Evolutionary conservation across 2,113 vertebrate genomes (phyloP), one percentile per base, ranked within the genome.

Genomic region (Acanthochromis polyacanthus): DNA sequence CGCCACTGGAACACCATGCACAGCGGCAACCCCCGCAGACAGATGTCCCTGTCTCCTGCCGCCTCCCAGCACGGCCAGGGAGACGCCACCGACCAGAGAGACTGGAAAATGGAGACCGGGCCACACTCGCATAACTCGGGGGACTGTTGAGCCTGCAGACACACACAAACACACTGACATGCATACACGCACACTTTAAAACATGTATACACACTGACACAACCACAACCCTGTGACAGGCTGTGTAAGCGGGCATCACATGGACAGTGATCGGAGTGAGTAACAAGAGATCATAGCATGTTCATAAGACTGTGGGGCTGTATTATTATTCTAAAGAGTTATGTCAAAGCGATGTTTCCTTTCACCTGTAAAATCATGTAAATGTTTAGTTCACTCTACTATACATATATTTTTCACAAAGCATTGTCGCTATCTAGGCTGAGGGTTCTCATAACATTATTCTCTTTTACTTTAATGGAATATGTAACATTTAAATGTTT

Each of bases 1-100:
- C 95, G 98, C 75, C 98, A 99, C 9, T 98, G 99, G 94, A 99
- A 99, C 95, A 99, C 98, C 91, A 99, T 99, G 98, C 98, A 99
- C 94, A 99, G 97, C 75, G 92, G 88, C 51, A 93, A 93, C 73
- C 97, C 98, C 50, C 96, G 98, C 91, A 98, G 98, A 88, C 97
- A 99, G 93, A 95, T 97, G 74, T 95, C 96, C 3, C 94, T 91
- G 83, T 93, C 92, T 1, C 92, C 96, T 66, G 96, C 96, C 67
- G 95, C 96, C 85, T 96, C 97, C 88, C 96, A 97, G 89, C 97
- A 96, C 32, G 95, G 95, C 91, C 96, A 96, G 89, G 93, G 93
- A 3, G 91, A 96, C 91, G 88, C 96, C 95, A 0, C 96, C 92
- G 40, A 97, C 96, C 4, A 98, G 97, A 96, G 97, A 95, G 43